Evolutionary conservation across 2,797 vertebrate genomes (phyloP), one percentile per base, ranked within the genome.

Genomic region (Lerista edwardsae): DNA sequence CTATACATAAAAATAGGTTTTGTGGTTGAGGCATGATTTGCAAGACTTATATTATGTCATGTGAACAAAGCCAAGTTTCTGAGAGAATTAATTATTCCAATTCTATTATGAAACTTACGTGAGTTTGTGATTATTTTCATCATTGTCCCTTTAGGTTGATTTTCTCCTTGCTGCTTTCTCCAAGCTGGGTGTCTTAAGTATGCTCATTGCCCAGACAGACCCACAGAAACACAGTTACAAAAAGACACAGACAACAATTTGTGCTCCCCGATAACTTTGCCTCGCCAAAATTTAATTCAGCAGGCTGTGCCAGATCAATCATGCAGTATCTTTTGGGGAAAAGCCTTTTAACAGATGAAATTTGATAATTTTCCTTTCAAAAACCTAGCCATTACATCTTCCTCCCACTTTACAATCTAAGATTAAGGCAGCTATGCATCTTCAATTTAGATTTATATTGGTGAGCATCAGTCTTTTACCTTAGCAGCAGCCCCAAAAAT

Each of bases 81-180:
- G 84, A 89, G 90, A 90, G 88, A 90, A 91, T 90, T 88, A 90
- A 86, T 90, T 92, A 91, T 87, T 87, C 83, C 79, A 89, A 69
- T 86, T 85, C 74, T 84, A 39, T 92, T 91, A 88, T 80, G 87
- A 92, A 89, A 91, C 34, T 69, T 86, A 85, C 74, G 88, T 83
- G 51, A 86, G 82, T 88, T n/a, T 90, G 87, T 90, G 89, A 90
- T 92, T 80, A 72, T 87, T 85, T 36, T 79, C 21, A 84, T 81
- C 94, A 94, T 93, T 91, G 87, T 91, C 90, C 89, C 86, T 93
- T 94, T 89, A 90, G 93, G 79, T 87, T 91, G 91, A 93, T 94
- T 93, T 93, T 62, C 79, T 78, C 65, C 71, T 91, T 93, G 78
- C 84, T 89, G 72, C 90, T 86, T 75, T 86, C 84, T 88, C 74